Evolutionary conservation across 2,113 vertebrate genomes (phyloP).

Genomic region (Chloebia gouldiae): DNA sequence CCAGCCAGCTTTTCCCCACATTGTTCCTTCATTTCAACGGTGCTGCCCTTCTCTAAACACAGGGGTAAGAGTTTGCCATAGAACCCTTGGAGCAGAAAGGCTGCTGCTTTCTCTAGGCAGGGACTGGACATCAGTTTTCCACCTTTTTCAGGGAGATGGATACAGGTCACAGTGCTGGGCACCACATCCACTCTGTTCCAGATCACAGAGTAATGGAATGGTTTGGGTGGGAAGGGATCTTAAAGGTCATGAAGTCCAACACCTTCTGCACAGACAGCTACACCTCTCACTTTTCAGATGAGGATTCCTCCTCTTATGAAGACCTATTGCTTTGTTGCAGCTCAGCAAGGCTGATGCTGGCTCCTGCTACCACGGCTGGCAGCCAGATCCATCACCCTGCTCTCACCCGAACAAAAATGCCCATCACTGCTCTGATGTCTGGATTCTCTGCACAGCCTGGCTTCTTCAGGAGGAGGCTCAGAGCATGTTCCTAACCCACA

Average conservation of each 20-base stretch:
- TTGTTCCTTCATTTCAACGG: not conserved
- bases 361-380: not conserved
- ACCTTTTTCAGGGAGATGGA: not conserved
- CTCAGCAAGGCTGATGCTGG: not conserved
- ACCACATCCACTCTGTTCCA: not conserved
- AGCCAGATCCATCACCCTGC: not conserved
- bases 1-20: not conserved
- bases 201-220: not conserved
- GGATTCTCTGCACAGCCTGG: fast-evolving
- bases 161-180: not conserved
- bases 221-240: not conserved
- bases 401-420: not conserved
- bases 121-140: not conserved
- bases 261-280: not conserved
- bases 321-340: not conserved
- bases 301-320: not conserved
- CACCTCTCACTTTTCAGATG: not conserved
- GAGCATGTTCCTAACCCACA: fast-evolving
- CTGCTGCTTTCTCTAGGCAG: not conserved
- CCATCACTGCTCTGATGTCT: not conserved
- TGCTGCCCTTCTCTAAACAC: not conserved
- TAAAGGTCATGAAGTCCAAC: not conserved
- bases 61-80: not conserved
- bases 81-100: not conserved
- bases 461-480: not conserved